Base-by-base conservation (phyloP, 1,140 invertebrate species). In the Drosophila mayri region DNA sequence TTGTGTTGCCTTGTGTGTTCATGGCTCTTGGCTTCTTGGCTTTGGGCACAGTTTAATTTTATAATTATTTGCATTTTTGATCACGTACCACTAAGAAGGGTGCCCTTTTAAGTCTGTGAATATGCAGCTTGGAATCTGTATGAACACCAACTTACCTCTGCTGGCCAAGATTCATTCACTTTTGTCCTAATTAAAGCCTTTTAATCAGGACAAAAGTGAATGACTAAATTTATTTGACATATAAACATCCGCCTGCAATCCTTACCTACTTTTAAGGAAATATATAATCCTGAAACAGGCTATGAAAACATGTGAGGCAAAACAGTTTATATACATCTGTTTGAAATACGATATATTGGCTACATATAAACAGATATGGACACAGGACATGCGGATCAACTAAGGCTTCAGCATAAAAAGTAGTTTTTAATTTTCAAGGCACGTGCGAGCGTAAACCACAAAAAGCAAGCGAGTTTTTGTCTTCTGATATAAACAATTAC, bases 11-110 rank as follows among this genome's bases (percentile, higher is more conserved):
- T 65, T 64, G 43, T 76, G 52, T 66, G 25, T 25, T 47, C 63
- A 64, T 76, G 43, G 40, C 59, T 66, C 37, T 30, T 50, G 47
- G 28, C 28, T 50, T 50, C 47, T 32, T 32, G 38, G 60, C 66
- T 71, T 71, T 50, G 43, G 47, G 68, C 55, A 76, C 75, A 76
- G 58, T 73, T 87, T 73, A 57, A 57, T 76, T 87, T 87, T 70
- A 58, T 62, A 87, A 83, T 83, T 80, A 87, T 87, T 87, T 87
- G 76, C 75, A 86, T 86, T 72, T 79, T 76, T 68, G 70, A 77
- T 88, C 80, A 74, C 72, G 79, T 87, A 76, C 66, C 44, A 71
- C 30, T 37, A 46, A 18, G 16, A 49, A 58, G 52, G 25, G 7
- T 20, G 30, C 12, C 30, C 50, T 35, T 52, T 35, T 35, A 20